Conservation (phyloP, 2,888 invertebrate genomes). For the Melinaea menophilus region DNA sequence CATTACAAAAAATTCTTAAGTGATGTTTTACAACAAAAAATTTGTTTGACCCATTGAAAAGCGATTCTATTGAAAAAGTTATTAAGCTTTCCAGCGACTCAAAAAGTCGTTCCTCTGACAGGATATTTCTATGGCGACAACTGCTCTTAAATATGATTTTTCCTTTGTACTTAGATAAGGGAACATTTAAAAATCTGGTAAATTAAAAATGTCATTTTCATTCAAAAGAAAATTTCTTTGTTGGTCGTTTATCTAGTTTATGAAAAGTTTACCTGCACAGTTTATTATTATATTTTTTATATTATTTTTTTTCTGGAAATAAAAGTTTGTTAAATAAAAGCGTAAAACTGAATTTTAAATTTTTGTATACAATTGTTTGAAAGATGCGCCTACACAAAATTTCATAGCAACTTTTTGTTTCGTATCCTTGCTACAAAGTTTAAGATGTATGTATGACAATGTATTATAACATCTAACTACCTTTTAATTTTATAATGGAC, state of each 20-base stretch:
- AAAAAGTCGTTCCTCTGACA: slow-evolving; percentile 28
- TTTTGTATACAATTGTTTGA: no score
- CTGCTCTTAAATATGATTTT: slow-evolving; percentile 17
- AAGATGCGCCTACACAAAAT: slow-evolving; percentile 6
- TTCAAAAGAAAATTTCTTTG: slow-evolving; percentile 7
- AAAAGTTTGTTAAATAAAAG: no score
- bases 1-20: slow-evolving; percentile 8
- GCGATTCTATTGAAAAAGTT: slow-evolving; percentile 2
- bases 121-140: slow-evolving; percentile 29
- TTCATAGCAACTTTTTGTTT: slow-evolving; percentile 5
- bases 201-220: slow-evolving; percentile 16
- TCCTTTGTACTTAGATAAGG: slow-evolving; percentile 1
- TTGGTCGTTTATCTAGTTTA: background rate
- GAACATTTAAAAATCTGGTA: slow-evolving; percentile 11
- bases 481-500: slow-evolving; percentile 1
- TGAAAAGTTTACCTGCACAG: background rate
- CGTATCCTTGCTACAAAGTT: background rate
- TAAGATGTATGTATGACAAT: background rate
- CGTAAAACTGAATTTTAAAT: no score
- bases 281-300: background rate
- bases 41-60: no score
- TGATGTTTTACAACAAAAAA: no score
- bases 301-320: no score
- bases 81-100: slow-evolving; percentile 27
- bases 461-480: no score